Percentiles rank a stretch among this genome's conserved stretches.
phyloP scores from a whole-genome alignment of 2,113 vertebrate genomes.

The Heteronetta atricapilla region DNA sequence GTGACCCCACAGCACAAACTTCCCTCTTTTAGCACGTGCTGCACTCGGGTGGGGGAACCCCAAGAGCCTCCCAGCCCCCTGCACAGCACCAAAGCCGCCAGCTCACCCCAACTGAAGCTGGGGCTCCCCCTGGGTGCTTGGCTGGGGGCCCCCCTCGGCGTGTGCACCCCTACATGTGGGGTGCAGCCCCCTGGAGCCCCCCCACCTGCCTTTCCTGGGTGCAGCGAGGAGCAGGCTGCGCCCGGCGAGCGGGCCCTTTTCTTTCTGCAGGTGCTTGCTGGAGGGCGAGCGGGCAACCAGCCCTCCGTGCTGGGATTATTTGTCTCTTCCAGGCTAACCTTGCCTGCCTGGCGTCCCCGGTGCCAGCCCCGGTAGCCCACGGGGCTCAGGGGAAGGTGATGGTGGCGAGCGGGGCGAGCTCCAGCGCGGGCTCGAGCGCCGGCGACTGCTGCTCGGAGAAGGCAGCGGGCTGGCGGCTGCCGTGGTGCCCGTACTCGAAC shows the following conservation, averaged over 20 bases:
- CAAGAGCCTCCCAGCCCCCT: neutral
- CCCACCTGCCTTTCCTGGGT: neutral
- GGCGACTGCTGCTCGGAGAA: constrained; percentile 58
- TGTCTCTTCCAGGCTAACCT: neutral
- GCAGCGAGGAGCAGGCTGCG: neutral
- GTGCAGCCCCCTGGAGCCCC: neutral
- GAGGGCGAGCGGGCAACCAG: neutral
- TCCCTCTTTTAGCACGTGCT: no score
- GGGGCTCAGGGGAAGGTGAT: constrained; percentile 73
- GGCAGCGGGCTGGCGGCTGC: constrained; percentile 74
- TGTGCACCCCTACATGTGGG: neutral
- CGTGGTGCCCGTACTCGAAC: constrained; percentile 89
- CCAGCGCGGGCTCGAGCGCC: constrained; percentile 60
- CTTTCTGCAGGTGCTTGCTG: neutral
- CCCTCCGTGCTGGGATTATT: neutral
- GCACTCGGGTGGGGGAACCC: no score
- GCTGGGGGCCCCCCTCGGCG: neutral
- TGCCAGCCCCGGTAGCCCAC: neutral
- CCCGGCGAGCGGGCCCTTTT: neutral
- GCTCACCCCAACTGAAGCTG: neutral
- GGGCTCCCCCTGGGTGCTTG: neutral
- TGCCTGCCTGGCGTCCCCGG: neutral
- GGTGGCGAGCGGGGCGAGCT: constrained; percentile 73
- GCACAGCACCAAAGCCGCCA: neutral
- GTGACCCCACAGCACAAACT: no score